Evolutionary conservation across 2,113 vertebrate genomes (phyloP).

Genomic region (Isichthys henryi): DNA sequence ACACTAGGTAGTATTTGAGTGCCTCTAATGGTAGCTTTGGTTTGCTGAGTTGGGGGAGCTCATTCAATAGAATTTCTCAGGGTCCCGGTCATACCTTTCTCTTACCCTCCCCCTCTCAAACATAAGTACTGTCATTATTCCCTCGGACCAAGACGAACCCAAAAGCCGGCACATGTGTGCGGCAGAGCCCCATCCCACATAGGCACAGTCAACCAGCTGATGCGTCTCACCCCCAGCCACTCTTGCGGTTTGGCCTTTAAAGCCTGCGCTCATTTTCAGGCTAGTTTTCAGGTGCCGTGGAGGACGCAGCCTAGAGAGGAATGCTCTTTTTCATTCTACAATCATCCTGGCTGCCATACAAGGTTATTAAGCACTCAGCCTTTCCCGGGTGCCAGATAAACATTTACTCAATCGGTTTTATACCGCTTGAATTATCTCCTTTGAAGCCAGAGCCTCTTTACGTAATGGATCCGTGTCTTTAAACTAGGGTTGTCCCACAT

Average conservation of each 20-base stretch:
- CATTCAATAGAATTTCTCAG: neutral
- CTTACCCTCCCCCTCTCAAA: neutral
- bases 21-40: neutral
- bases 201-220: neutral
- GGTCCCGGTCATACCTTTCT: neutral
- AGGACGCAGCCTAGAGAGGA: neutral
- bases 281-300: neutral
- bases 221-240: neutral
- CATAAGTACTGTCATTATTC: neutral
- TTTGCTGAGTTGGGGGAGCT: neutral
- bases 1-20: neutral
- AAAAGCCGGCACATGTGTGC: neutral
- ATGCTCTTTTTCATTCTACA: neutral
- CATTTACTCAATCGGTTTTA: neutral
- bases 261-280: slow-evolving; percentile 3
- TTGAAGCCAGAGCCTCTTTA: neutral
- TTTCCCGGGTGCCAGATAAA: slow-evolving; percentile 13
- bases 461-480: neutral
- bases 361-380: slow-evolving; percentile 11
- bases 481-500: neutral
- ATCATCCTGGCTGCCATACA: neutral
- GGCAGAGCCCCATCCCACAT: neutral
- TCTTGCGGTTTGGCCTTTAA: neutral
- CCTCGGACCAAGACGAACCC: neutral
- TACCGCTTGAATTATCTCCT: neutral